Percentiles rank a stretch among this genome's conserved stretches.
Evolutionary conservation across 2,797 vertebrate species (phyloP).

Genomic region (Anguilla pacifica): DNA sequence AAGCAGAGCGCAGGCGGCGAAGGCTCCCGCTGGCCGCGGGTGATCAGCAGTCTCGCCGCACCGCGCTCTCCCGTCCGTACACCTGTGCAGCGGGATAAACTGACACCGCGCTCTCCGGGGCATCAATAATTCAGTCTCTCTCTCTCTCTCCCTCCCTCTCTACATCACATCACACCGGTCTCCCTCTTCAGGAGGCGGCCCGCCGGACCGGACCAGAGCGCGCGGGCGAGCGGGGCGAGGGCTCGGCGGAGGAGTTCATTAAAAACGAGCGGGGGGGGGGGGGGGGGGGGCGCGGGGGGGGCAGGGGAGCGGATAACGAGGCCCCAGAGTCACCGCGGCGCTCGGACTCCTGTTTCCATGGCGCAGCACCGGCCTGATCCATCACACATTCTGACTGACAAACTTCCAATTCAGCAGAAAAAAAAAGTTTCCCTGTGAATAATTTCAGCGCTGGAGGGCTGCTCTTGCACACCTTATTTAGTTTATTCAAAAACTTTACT

Average conservation of each 20-base stretch:
- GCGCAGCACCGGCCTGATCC: neutral
- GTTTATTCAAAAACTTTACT: neutral
- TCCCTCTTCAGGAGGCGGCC: constrained; percentile 38
- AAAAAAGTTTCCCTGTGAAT: neutral
- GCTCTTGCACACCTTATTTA: neutral
- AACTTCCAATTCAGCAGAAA: constrained; percentile 20
- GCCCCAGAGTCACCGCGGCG: constrained; percentile 71
- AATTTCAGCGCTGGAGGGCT: neutral
- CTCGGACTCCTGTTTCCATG: constrained; percentile 50
- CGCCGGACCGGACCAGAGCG: constrained; percentile 45
- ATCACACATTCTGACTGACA: neutral
- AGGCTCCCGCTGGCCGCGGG: constrained; percentile 16
- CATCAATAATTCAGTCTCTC: constrained; percentile 78
- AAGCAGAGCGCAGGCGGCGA: constrained; percentile 18
- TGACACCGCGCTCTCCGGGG: constrained; percentile 54
- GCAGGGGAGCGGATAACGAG: constrained; percentile 77
- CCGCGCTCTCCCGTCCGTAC: constrained; percentile 21
- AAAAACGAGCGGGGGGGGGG: constrained; percentile 66
- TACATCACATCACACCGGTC: constrained; percentile 51
- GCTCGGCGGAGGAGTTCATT: constrained; percentile 74
- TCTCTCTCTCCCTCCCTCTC: constrained; percentile 51
- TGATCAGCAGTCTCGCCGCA: constrained; percentile 22
- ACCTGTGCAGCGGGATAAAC: constrained; percentile 51
- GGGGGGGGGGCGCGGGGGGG: constrained; percentile 67
- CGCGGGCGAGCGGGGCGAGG: constrained; percentile 28